phyloP scores from a whole-genome alignment of 2,888 invertebrate species.

The Dorcus hopei region DNA sequence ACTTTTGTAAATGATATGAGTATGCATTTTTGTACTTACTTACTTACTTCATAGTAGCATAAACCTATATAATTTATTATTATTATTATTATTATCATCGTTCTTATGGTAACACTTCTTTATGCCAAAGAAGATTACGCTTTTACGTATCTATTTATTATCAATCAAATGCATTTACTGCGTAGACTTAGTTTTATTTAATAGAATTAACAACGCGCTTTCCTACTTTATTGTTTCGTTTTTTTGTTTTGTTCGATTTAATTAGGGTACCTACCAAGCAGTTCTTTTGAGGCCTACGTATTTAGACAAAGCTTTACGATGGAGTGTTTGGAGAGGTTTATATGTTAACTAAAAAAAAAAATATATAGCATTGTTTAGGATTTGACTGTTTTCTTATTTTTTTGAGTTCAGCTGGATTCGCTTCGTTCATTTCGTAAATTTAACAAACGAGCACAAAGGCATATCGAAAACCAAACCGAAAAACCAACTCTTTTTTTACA shows the following conservation, averaged over 20 bases:
- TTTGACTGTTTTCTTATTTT: constrained; percentile 16
- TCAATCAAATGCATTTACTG: no score
- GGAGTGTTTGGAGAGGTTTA: constrained; percentile 15
- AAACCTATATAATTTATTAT: no score
- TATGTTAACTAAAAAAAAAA: constrained; percentile 1
- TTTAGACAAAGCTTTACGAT: constrained; percentile 7
- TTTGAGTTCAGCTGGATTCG: constrained; percentile 15
- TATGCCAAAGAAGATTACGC: constrained; percentile 22
- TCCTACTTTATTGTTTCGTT: neutral
- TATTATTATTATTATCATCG: no score
- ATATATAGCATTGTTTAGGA: neutral
- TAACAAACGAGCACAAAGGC: constrained; percentile 1
- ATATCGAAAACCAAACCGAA: no score
- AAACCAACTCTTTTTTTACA: no score
- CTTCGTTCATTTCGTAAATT: constrained; percentile 13
- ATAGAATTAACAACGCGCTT: no score
- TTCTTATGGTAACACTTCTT: constrained; percentile 10
- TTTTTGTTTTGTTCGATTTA: neutral
- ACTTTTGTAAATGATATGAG: constrained; percentile 9
- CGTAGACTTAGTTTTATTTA: no score
- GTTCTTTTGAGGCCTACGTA: constrained; percentile 13
- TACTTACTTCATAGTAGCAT: constrained; percentile 2
- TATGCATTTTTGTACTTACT: constrained; percentile 20
- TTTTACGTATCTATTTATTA: constrained; percentile 8
- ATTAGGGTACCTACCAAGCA: neutral